Percentiles rank a stretch among this genome's conserved stretches.
phyloP scores from a whole-genome alignment of 2,888 invertebrate genomes.

The Eristalis intricaria region DNA sequence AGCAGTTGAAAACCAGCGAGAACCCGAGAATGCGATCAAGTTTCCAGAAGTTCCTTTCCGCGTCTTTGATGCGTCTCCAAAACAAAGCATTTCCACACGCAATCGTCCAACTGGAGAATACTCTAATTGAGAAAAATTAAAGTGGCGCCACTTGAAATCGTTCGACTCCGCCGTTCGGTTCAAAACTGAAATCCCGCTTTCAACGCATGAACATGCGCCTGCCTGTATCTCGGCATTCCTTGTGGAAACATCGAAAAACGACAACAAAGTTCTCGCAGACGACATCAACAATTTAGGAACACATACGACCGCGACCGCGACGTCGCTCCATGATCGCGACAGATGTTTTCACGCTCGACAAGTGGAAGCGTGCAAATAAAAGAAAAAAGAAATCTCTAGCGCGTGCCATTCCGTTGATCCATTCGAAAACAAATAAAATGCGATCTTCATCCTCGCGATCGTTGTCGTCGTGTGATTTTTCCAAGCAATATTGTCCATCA shows the following conservation, averaged over 20 bases:
- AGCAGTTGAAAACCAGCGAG: too few species aligned
- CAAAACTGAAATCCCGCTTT: neutral
- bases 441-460: conserved; percentile 38
- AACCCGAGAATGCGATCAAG: too few species aligned
- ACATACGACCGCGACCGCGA: too few species aligned
- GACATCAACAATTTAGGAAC: conserved; percentile 29
- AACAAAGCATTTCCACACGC: neutral
- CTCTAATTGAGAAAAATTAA: conserved; percentile 1
- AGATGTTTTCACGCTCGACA: conserved; percentile 53
- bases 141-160: conserved; percentile 13
- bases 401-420: conserved; percentile 67
- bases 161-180: neutral
- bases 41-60: neutral
- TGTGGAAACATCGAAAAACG: neutral
- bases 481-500: neutral
- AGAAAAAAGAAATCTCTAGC: conserved; percentile 22
- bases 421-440: conserved; percentile 57
- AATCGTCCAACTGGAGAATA: neutral
- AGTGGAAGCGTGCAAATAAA: conserved; percentile 24
- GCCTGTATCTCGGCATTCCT: neutral
- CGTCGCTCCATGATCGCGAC: conserved; percentile 30
- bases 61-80: neutral
- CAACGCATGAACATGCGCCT: neutral
- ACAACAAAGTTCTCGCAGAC: conserved; percentile 28
- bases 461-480: conserved; percentile 47